phyloP scores from a whole-genome alignment of 2,113 vertebrate species.

The Lasiurus cinereus region DNA sequence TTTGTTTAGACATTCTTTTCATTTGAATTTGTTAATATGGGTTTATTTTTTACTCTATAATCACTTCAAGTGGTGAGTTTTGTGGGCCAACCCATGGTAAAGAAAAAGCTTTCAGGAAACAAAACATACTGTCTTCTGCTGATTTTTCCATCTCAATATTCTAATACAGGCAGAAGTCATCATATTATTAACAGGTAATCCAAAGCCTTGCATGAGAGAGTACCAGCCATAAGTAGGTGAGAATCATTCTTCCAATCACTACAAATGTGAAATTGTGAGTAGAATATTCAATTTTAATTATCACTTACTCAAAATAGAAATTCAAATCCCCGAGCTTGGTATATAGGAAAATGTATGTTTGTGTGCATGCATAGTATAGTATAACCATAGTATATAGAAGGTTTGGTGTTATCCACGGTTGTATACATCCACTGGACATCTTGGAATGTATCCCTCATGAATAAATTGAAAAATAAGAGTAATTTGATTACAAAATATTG shows the following conservation, averaged over 20 bases:
- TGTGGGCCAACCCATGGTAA: neutral
- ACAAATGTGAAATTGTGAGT: neutral
- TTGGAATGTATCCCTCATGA: neutral
- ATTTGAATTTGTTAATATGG: neutral
- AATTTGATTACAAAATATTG: neutral
- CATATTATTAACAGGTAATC: neutral
- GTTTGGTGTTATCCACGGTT: neutral
- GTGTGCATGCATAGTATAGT: neutral
- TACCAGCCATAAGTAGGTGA: neutral
- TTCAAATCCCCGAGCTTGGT: neutral
- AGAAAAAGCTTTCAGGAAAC: neutral
- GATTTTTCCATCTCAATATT: neutral
- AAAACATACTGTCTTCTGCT: neutral
- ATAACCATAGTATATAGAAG: neutral
- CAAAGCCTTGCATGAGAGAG: neutral
- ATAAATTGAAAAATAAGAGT: neutral
- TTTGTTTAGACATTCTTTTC: neutral
- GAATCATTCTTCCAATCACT: neutral
- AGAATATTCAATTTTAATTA: neutral
- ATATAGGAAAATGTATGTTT: neutral
- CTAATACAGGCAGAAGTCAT: neutral
- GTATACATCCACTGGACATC: neutral
- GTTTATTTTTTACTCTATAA: neutral
- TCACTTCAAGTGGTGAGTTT: neutral
- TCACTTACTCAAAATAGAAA: constrained; percentile 10